phyloP scores from a whole-genome alignment of 2,888 invertebrate species.

The Bibio marci region DNA sequence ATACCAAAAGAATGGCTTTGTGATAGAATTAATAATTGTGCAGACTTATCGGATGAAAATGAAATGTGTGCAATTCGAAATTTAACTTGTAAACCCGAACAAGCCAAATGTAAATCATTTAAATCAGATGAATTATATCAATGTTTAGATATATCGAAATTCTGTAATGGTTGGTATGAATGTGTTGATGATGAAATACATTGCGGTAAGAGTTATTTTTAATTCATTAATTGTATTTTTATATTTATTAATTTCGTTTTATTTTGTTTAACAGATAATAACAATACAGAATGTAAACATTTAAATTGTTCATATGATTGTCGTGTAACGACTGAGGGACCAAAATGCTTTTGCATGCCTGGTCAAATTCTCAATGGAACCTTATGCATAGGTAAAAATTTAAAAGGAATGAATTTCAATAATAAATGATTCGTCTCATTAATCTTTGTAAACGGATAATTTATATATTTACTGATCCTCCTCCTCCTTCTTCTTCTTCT shows the following conservation, averaged over 20 bases:
- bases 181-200: conserved; percentile 24
- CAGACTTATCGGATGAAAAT: conserved; percentile 57
- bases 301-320: conserved; percentile 49
- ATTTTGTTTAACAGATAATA: background rate
- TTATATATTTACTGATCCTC: too few relatives aligned
- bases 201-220: conserved; percentile 19
- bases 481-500: background rate
- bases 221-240: background rate
- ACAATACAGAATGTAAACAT: conserved; percentile 28
- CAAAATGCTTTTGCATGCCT: conserved; percentile 54
- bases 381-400: conserved; percentile 35
- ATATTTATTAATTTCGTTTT: background rate
- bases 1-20: conserved; percentile 60
- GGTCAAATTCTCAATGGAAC: conserved; percentile 43
- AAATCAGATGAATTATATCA: background rate
- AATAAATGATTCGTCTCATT: background rate
- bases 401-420: too few relatives aligned
- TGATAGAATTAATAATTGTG: conserved; percentile 62
- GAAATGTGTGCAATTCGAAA: conserved; percentile 50
- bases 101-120: too few relatives aligned
- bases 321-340: conserved; percentile 49
- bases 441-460: too few relatives aligned
- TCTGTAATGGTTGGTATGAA: conserved; percentile 27
- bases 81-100: conserved; percentile 36
- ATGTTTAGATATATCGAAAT: conserved; percentile 26